Percentiles rank a stretch among this genome's conserved stretches.
phyloP scores from a whole-genome alignment of 2,888 invertebrate species.

The Melinaea menophilus region DNA sequence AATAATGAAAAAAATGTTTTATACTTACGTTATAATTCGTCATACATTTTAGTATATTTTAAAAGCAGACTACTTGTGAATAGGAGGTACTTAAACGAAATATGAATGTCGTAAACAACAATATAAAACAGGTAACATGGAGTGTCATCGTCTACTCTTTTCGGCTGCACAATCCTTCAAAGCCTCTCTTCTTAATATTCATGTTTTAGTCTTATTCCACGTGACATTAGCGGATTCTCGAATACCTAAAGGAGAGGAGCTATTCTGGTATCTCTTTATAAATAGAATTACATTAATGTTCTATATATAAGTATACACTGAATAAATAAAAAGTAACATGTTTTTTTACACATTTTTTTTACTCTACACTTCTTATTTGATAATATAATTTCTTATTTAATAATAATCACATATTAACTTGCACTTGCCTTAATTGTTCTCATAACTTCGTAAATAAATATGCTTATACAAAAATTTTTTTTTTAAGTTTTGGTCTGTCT shows the following conservation, averaged over 20 bases:
- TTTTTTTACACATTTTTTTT: too few species aligned
- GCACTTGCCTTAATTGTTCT: too few species aligned
- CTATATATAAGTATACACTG: not conserved
- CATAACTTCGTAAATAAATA: too few species aligned
- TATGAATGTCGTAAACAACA: conserved; percentile 33
- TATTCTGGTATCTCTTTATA: conserved; percentile 19
- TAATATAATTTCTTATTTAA: too few species aligned
- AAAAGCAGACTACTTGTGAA: conserved; percentile 24
- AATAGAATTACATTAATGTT: not conserved
- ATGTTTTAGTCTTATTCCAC: conserved; percentile 73
- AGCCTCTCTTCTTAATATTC: conserved; percentile 74
- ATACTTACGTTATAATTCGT: not conserved
- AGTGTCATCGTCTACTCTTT: conserved; percentile 64
- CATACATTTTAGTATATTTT: not conserved
- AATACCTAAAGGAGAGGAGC: conserved; percentile 36
- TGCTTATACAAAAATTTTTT: too few species aligned
- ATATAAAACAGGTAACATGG: conserved; percentile 40
- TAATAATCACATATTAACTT: too few species aligned
- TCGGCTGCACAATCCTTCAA: conserved; percentile 63
- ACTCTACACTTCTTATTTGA: too few species aligned
- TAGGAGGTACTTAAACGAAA: conserved; percentile 19
- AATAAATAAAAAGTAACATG: too few species aligned
- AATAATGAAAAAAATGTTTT: too few species aligned
- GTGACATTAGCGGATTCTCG: conserved; percentile 62
- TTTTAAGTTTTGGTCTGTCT: too few species aligned